Evolutionary conservation across 2,113 vertebrate species (phyloP), one percentile per base, ranked within the genome.

Genomic region (Panthera tigris): DNA sequence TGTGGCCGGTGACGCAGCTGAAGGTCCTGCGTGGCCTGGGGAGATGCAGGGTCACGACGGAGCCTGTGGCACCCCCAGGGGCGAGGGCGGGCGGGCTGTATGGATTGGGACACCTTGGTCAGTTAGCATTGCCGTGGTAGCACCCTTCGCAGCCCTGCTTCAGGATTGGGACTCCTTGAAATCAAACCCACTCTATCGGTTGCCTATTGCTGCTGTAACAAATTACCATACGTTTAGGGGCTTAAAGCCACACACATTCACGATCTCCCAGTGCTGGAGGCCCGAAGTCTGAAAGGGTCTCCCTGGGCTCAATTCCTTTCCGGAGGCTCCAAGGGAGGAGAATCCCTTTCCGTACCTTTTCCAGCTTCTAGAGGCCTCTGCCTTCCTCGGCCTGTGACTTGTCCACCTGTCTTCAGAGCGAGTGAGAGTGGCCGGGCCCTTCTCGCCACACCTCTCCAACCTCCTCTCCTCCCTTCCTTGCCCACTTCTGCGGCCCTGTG

Each of bases 11-110:
- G 7, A 19, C n/a, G n/a, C 5, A 33, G 57, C 45, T 7, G 7
- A 5, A 36, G 10, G n/a, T 48, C 19, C 33, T 3, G 0, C 1
- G 25, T 69, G 33, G 71, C 65, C 39, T 0, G 10, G 19, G 69
- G 52, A 63, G 5, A 12, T 3, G 18, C 15, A 33, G 45, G 55
- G 45, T 12, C 18, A 1, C 15, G 2, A 11, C 39, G 36, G 68
- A 68, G 10, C 41, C n/a, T 5, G 3, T 5, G 7, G 14, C 52
- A 2, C 39, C 73, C 45, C 11, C 4, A 3, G 18, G 71, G 39
- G 0, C 1, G 33, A 65, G n/a, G 55, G 21, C 29, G n/a, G 73
- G 15, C 0, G 2, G 31, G n/a, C 65, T 69, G 15, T 0, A 2
- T 50, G 65, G 63, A 9, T n/a, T 12, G 29, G 68, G 61, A 66